phyloP scores from a whole-genome alignment of 1,140 invertebrate species.

The Diorhabda elongata region DNA sequence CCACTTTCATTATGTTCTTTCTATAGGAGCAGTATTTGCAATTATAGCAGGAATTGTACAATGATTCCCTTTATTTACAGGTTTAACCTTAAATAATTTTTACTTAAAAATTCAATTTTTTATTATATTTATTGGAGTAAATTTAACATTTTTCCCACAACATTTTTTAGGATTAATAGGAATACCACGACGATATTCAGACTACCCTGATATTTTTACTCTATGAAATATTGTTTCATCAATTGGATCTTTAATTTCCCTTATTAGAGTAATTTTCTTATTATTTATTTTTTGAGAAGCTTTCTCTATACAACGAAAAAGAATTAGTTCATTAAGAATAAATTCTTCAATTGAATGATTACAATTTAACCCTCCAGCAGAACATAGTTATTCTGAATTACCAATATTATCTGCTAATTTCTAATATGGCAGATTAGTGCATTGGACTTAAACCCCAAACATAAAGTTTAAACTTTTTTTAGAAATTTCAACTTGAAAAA shows the following conservation, averaged over 20 bases:
- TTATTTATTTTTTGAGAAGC: constrained; percentile 71
- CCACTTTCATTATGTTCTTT: constrained; percentile 69
- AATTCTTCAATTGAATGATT: constrained; percentile 57
- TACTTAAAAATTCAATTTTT: constrained; percentile 58
- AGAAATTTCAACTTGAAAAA: constrained; percentile 48
- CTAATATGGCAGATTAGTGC: constrained; percentile 56
- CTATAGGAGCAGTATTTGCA: constrained; percentile 65
- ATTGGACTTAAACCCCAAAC: constrained; percentile 56
- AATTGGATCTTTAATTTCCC: constrained; percentile 73
- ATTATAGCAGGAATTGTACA: constrained; percentile 64
- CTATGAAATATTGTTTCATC: too few relatives aligned
- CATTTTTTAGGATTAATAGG: too few relatives aligned
- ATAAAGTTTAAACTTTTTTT: constrained; percentile 55
- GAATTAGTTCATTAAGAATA: constrained; percentile 48
- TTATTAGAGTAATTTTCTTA: constrained; percentile 68
- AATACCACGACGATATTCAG: too few relatives aligned
- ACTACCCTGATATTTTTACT: too few relatives aligned
- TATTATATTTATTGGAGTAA: constrained; percentile 63
- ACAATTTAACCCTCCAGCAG: constrained; percentile 51
- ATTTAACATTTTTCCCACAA: too few relatives aligned
- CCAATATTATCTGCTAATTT: constrained; percentile 52
- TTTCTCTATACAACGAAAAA: constrained; percentile 53
- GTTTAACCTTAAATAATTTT: constrained; percentile 53
- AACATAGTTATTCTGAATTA: constrained; percentile 56
- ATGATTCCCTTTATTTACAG: constrained; percentile 63